A percentile compares a stretch with the other conserved stretches of the same genome.
Evolutionary conservation across 1,140 invertebrate species (phyloP).

Genomic region (Ericerus pela): DNA sequence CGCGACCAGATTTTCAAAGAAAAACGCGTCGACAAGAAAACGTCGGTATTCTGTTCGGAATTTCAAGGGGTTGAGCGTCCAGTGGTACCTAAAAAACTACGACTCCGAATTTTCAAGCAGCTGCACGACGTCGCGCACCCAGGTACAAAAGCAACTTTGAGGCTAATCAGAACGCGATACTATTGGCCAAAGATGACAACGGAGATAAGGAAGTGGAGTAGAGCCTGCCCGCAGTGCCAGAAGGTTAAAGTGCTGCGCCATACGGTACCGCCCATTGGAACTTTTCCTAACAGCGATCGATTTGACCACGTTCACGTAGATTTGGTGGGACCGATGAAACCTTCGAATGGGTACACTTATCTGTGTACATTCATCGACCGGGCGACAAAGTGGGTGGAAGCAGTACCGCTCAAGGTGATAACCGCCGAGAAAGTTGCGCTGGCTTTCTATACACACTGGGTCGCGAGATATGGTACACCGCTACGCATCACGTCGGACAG

Average conservation of each 20-base stretch:
- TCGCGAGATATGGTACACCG: constrained; percentile 27
- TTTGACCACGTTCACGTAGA: constrained; percentile 34
- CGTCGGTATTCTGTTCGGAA: background rate
- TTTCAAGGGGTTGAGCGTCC: background rate
- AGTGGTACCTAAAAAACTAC: background rate
- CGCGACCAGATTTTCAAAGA: too few relatives aligned
- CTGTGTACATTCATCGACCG: constrained; percentile 27
- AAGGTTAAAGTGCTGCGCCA: constrained; percentile 13
- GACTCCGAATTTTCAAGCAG: constrained; percentile 21
- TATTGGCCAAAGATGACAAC: constrained; percentile 31
- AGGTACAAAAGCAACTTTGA: constrained; percentile 23
- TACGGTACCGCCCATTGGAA: background rate
- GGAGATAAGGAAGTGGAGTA: constrained; percentile 21
- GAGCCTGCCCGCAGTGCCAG: constrained; percentile 24
- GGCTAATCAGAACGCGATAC: constrained; percentile 28
- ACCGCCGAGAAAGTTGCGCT: constrained; percentile 26
- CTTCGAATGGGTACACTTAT: constrained; percentile 21
- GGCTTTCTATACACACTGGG: constrained; percentile 19
- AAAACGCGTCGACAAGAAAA: too few relatives aligned
- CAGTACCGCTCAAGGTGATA: constrained; percentile 21
- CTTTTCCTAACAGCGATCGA: constrained; percentile 18
- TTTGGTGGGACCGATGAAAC: constrained; percentile 29
- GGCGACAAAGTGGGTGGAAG: constrained; percentile 29
- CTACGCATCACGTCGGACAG: constrained; percentile 25
- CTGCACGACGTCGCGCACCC: constrained; percentile 29